Conservation (phyloP, 23 tunicate genomes). For the Ciona savignyi region DNA sequence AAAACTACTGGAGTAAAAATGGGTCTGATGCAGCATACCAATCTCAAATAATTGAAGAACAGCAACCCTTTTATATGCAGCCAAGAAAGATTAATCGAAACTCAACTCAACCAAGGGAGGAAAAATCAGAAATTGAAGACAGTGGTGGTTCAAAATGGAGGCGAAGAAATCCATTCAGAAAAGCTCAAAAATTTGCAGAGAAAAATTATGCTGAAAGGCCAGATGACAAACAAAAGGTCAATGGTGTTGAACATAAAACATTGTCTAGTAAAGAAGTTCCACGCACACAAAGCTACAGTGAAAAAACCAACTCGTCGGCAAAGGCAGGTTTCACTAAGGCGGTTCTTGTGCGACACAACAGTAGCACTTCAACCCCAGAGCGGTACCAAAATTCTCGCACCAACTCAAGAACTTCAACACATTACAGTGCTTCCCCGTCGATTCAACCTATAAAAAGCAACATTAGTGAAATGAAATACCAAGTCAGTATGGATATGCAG, state of each 20-base stretch:
- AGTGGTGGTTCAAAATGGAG: not conserved
- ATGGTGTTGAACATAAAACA: not conserved
- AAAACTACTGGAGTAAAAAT: slow-evolving; percentile 1
- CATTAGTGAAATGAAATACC: not conserved
- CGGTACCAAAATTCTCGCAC: not conserved
- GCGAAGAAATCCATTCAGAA: not conserved
- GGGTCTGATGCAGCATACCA: not conserved
- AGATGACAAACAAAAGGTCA: not conserved
- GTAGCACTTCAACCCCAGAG: slow-evolving; percentile 15
- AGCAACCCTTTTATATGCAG: not conserved
- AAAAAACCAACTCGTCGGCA: not conserved
- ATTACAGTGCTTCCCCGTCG: not conserved
- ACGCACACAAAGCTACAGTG: not conserved
- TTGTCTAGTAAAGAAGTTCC: not conserved
- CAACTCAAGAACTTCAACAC: not conserved
- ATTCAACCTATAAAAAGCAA: not conserved
- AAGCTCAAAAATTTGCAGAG: not conserved
- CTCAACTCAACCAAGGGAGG: not conserved
- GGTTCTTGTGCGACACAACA: slow-evolving; percentile 82
- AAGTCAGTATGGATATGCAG: too few species aligned
- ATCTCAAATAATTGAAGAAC: not conserved
- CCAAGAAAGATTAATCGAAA: not conserved
- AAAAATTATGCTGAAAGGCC: not conserved
- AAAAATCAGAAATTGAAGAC: not conserved
- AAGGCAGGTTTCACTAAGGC: slow-evolving; percentile 61